phyloP scores from a whole-genome alignment of 2,888 invertebrate genomes.

The Oxyteleia sp. region DNA sequence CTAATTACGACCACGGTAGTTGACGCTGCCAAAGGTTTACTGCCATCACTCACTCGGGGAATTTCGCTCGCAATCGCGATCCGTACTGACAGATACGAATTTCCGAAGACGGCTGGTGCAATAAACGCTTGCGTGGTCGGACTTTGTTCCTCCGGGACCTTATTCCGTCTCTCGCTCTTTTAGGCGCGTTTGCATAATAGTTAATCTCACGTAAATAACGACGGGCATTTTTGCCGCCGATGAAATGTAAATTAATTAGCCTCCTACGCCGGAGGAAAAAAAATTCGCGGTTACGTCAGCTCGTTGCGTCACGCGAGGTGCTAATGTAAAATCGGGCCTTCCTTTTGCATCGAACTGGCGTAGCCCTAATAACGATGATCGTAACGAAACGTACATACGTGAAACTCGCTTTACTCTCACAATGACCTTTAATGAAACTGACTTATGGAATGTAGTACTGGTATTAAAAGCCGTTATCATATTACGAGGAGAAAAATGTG shows the following conservation, averaged over 20 bases:
- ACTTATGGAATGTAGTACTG: conserved; percentile 61
- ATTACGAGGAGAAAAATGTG: conserved; percentile 39
- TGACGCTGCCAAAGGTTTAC: conserved; percentile 77
- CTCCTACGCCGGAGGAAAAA: conserved; percentile 28
- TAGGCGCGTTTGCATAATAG: conserved; percentile 19
- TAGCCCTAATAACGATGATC: conserved; percentile 1
- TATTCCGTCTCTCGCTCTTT: conserved; percentile 1
- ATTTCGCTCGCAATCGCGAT: conserved; percentile 71
- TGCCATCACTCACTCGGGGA: conserved; percentile 75
- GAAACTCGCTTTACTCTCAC: conserved; percentile 22
- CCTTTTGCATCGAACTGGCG: neutral
- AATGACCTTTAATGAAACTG: conserved; percentile 70
- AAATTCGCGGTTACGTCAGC: conserved; percentile 35
- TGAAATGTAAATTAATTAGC: conserved; percentile 49
- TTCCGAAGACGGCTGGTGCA: conserved; percentile 41
- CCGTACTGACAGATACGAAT: conserved; percentile 62
- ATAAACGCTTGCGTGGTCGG: conserved; percentile 27
- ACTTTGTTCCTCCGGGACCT: neutral
- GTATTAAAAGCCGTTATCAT: conserved; percentile 70
- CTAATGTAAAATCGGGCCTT: conserved; percentile 9
- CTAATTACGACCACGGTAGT: conserved; percentile 84
- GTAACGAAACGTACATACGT: conserved; percentile 4
- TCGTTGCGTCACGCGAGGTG: conserved; percentile 15
- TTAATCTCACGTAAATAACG: conserved; percentile 24
- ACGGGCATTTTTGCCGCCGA: conserved; percentile 5